phyloP scores from a whole-genome alignment of 2,113 vertebrate species.

The Ursus arctos region DNA sequence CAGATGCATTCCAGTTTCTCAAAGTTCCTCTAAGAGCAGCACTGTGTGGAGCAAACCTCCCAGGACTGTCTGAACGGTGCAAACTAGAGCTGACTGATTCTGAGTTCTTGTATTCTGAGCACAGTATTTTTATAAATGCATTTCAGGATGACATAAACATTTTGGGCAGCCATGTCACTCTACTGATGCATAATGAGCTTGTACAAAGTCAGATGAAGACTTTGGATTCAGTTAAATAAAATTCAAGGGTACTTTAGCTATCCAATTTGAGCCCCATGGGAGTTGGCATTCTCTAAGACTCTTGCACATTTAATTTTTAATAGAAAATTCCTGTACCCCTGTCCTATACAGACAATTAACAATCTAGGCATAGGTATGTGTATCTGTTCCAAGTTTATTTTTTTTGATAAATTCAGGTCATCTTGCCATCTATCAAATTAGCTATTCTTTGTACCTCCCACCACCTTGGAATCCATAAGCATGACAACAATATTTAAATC shows the following conservation, averaged over 20 bases:
- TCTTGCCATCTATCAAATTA: neutral
- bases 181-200: neutral
- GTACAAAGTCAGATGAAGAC: neutral
- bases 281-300: neutral
- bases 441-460: neutral
- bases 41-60: neutral
- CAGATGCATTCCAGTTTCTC: neutral
- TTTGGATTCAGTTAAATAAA: slow-evolving; percentile 31
- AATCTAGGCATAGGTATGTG: neutral
- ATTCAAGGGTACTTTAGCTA: neutral
- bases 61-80: neutral
- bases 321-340: neutral
- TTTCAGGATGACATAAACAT: neutral
- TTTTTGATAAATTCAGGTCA: neutral
- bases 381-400: slow-evolving; percentile 26
- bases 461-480: neutral
- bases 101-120: neutral
- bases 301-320: neutral
- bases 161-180: neutral
- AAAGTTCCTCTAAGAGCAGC: neutral
- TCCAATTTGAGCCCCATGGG: neutral
- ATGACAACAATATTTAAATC: neutral
- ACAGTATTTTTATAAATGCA: neutral
- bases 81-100: neutral
- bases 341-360: neutral